A percentile compares a stretch with the other conserved stretches of the same genome.
Evolutionary conservation across 2,888 invertebrate genomes (phyloP).

Genomic region (Dascillus cervinus): DNA sequence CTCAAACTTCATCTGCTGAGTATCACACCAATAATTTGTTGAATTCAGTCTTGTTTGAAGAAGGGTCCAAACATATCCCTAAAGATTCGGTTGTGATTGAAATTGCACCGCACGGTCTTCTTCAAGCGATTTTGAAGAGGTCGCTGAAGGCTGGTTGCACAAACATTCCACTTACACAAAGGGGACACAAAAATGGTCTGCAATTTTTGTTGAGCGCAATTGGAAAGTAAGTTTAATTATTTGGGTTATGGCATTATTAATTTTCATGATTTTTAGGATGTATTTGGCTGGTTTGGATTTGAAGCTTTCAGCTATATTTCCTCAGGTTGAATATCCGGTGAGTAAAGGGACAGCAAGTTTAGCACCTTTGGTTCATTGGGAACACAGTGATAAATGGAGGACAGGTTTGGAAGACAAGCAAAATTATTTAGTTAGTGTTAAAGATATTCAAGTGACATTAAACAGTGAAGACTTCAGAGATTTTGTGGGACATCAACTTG

Average conservation of each 20-base stretch:
- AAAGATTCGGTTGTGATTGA: conserved; percentile 78
- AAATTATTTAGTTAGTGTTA: conserved; percentile 31
- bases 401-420: conserved; percentile 34
- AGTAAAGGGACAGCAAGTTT: conserved; percentile 80
- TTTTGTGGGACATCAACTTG: conserved; percentile 34
- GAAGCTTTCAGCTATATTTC: conserved; percentile 68
- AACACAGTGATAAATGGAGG: conserved; percentile 76
- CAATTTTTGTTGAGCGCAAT: conserved; percentile 54
- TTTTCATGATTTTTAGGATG: conserved; percentile 46
- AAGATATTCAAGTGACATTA: conserved; percentile 41
- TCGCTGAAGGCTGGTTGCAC: conserved; percentile 63
- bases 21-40: conserved; percentile 62
- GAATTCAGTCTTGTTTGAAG: conserved; percentile 71
- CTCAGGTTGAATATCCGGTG: conserved; percentile 72
- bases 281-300: conserved; percentile 76
- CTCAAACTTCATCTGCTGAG: conserved; percentile 52
- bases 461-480: conserved; percentile 42
- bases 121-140: conserved; percentile 79
- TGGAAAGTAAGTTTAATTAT: conserved; percentile 49
- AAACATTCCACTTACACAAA: conserved; percentile 69
- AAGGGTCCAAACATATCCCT: conserved; percentile 71
- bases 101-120: conserved; percentile 82
- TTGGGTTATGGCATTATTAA: conserved; percentile 1
- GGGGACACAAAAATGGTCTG: conserved; percentile 57
- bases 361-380: conserved; percentile 78